A percentile compares a stretch with the other conserved stretches of the same genome.
phyloP scores from a whole-genome alignment of 2,113 vertebrate genomes.

The Drymodes brunneopygia region DNA sequence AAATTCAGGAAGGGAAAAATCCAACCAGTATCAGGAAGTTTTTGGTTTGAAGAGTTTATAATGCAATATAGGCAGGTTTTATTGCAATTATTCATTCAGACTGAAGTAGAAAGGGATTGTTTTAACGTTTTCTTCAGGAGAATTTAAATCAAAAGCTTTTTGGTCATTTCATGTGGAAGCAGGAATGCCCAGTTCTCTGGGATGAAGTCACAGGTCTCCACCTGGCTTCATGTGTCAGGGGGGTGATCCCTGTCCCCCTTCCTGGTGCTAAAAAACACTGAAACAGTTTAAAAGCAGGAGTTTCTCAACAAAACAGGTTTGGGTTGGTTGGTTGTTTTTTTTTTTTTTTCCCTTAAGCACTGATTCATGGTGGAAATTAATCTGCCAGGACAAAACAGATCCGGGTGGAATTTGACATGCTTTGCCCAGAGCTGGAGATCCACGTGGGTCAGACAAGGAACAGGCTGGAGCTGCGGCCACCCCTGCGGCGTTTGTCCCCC shows the following conservation, averaged over 20 bases:
- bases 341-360: not conserved
- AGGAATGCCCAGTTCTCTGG: not conserved
- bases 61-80: not conserved
- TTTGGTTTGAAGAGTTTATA: not conserved
- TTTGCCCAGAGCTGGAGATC: not conserved
- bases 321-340: not conserved
- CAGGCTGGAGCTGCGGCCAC: not conserved
- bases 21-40: rapidly evolving
- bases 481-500: not conserved
- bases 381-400: not conserved
- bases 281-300: not conserved
- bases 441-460: rapidly evolving
- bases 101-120: not conserved
- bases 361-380: not conserved
- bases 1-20: not conserved
- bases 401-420: not conserved
- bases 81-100: not conserved
- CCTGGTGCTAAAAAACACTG: rapidly evolving
- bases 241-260: not conserved
- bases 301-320: not conserved
- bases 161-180: not conserved
- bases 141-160: not conserved
- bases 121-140: not conserved
- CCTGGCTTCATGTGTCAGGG: rapidly evolving
- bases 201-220: not conserved